Evolutionary conservation across 2,888 invertebrate species (phyloP).

Genomic region (Incurvaria masculella): DNA sequence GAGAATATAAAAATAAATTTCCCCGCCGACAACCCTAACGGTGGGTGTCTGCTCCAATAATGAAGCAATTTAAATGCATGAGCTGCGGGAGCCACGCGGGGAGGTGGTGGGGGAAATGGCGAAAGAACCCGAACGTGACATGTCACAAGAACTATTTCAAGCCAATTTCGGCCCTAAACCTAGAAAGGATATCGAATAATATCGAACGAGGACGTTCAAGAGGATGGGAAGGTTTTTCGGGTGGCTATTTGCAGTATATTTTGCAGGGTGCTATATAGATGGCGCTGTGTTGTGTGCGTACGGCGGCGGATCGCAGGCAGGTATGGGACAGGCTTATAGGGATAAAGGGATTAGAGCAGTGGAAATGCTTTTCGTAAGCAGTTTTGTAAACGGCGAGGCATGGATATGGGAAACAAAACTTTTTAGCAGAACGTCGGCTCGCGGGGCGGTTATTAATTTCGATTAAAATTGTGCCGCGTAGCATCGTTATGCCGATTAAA

Average conservation of each 20-base stretch:
- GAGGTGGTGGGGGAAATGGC: constrained; percentile 41
- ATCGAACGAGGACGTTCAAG: not conserved
- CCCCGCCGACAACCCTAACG: constrained; percentile 44
- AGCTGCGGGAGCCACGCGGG: constrained; percentile 52
- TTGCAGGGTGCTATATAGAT: not conserved
- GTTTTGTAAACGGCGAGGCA: not conserved
- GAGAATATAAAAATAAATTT: constrained; percentile 16
- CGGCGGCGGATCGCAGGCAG: not conserved
- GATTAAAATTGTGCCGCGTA: no score
- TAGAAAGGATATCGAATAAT: not conserved
- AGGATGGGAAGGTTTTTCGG: not conserved
- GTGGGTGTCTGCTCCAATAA: constrained; percentile 51
- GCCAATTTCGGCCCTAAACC: not conserved
- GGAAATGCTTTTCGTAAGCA: not conserved
- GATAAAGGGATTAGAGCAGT: not conserved
- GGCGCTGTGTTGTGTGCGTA: not conserved
- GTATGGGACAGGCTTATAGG: not conserved
- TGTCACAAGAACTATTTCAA: not conserved
- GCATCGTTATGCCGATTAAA: no score
- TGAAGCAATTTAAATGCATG: constrained; percentile 61
- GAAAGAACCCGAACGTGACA: constrained; percentile 9
- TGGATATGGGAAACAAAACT: not conserved
- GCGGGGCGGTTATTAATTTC: no score
- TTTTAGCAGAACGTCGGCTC: no score
- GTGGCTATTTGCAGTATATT: not conserved